A percentile compares a stretch with the other conserved stretches of the same genome.
phyloP scores from a whole-genome alignment of 2,797 vertebrate species.

The Tiaroga cobitis region DNA sequence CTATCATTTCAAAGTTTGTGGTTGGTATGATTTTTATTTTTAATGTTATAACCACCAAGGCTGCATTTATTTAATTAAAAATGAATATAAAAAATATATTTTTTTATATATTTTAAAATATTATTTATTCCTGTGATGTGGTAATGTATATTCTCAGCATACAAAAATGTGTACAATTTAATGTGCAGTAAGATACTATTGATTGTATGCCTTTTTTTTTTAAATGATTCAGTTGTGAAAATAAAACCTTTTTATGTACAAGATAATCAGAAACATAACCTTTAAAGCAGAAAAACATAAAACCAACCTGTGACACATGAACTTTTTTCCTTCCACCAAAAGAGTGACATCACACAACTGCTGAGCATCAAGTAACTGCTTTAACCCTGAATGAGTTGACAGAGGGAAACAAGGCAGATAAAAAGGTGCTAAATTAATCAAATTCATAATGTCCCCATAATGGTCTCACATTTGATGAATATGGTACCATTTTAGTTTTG shows the following conservation, averaged over 20 bases:
- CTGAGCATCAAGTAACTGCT: conserved; percentile 82
- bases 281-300: background rate
- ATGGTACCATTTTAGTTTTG: background rate
- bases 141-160: background rate
- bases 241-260: background rate
- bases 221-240: background rate
- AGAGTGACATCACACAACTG: conserved; percentile 85
- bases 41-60: background rate
- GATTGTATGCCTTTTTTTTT: background rate
- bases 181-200: background rate
- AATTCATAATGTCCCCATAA: background rate
- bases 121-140: background rate
- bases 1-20: background rate
- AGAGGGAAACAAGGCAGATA: background rate
- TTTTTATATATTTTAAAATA: background rate
- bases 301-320: conserved; percentile 85
- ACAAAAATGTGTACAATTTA: background rate
- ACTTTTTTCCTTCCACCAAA: conserved; percentile 81
- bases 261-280: background rate
- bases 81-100: too few species aligned
- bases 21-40: too few species aligned
- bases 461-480: background rate
- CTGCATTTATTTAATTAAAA: background rate
- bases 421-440: background rate
- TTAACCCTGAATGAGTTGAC: conserved; percentile 73